Evolutionary conservation across 1,140 invertebrate genomes (phyloP).

Genomic region (Neodiprion fabricii): DNA sequence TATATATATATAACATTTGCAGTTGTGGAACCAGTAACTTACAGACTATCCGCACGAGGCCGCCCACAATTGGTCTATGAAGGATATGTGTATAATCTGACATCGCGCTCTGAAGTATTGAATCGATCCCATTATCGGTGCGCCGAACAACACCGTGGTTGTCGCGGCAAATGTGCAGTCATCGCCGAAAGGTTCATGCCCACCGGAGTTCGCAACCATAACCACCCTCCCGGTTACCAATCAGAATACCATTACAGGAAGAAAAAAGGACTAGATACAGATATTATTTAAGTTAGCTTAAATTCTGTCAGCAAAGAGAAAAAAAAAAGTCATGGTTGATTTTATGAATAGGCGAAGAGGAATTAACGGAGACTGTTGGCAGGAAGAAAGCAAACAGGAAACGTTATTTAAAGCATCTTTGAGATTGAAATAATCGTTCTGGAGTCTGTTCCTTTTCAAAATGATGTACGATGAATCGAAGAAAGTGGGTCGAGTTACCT

Average conservation of each 20-base stretch:
- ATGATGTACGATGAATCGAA: no score
- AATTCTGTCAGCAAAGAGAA: no score
- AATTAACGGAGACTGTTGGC: no score
- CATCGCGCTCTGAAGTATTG: slow-evolving; percentile 40
- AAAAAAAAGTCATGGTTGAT: no score
- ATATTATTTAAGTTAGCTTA: slow-evolving; percentile 19
- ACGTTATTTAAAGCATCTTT: no score
- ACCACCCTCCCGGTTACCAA: slow-evolving; percentile 45
- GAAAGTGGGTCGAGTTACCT: no score
- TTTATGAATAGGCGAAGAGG: no score
- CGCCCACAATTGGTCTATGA: slow-evolving; percentile 42
- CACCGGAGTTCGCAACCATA: slow-evolving; percentile 44
- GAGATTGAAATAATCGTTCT: no score
- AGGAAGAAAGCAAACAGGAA: no score
- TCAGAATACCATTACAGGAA: slow-evolving; percentile 43
- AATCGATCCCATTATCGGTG: slow-evolving; percentile 46
- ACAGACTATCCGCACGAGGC: slow-evolving; percentile 43
- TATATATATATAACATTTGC: slow-evolving; percentile 16
- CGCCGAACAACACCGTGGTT: slow-evolving; percentile 46
- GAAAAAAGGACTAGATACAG: slow-evolving; percentile 39
- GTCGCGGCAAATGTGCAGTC: slow-evolving; percentile 48
- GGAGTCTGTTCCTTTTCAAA: no score
- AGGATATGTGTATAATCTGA: slow-evolving; percentile 47
- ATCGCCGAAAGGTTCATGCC: slow-evolving; percentile 48
- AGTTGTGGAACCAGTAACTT: slow-evolving; percentile 41